Evolutionary conservation across 2,888 invertebrate genomes (phyloP), one percentile per base, ranked within the genome.

Genomic region (Automeris io): DNA sequence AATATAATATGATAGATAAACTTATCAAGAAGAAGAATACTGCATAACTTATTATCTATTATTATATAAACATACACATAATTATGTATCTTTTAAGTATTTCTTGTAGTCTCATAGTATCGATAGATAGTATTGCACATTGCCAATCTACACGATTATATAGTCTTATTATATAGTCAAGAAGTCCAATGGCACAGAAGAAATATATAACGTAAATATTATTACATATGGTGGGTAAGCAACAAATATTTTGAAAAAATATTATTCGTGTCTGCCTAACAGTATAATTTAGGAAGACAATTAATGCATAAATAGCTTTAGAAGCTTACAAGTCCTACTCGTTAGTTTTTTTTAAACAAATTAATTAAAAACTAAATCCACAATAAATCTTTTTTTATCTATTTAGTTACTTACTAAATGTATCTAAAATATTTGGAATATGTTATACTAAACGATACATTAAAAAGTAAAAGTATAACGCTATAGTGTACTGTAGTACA

Each of bases 171-270:
- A 18, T 26, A 33, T 26, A 26, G 33, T 41, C 43, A 43, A 37
- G 43, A 47, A 42, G 36, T 51, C 40, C 46, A 65, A 77, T 78
- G 75, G 77, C 77, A 78, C 78, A 65, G 51, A 49, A 40, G 54
- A 58, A 62, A 49, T 59, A 54, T 43, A 59, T 61, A 43, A 55
- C 51, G 44, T 49, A 46, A 49, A 51, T 54, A 70, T n/a, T n/a
- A n/a, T n/a, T n/a, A n/a, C n/a, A n/a, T n/a, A n/a, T n/a, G 79
- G 78, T 77, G 78, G 79, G 79, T 52, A 64, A 62, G 55, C 43
- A 59, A 57, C 43, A 50, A 53, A 51, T 44, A 46, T 46, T 45
- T 47, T 44, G 46, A 54, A 54, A 51, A 54, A 51, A 51, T 52
- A 49, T 47, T 26, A 29, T 16, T 8, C 51, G 22, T 56, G 44